Conservation (phyloP, 2,113 vertebrate genomes). For the Ariopsis seemanni region DNA sequence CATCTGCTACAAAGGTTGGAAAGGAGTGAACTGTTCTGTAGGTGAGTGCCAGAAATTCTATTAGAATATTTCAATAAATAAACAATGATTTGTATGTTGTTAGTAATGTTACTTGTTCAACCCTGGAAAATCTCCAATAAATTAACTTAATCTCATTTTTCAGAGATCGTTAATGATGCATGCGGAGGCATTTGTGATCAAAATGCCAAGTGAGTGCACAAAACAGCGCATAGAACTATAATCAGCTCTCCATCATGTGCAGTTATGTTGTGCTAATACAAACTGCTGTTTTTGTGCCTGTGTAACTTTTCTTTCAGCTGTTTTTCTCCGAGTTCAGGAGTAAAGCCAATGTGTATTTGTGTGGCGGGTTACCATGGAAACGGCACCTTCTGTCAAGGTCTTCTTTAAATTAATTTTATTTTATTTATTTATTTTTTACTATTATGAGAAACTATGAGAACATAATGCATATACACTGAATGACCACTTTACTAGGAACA, state of each 20-base stretch:
- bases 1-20: conserved; percentile 86
- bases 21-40: conserved; percentile 77
- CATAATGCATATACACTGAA: neutral
- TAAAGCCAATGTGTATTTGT: conserved; percentile 77
- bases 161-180: conserved; percentile 77
- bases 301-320: conserved; percentile 76
- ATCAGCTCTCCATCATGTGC: neutral
- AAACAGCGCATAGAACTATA: neutral
- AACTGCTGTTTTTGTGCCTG: neutral
- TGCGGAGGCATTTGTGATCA: conserved; percentile 81
- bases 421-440: neutral
- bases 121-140: neutral
- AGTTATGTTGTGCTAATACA: conserved; percentile 17
- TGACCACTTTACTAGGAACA: neutral
- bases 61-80: neutral
- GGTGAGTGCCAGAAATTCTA: conserved; percentile 68
- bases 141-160: conserved; percentile 43
- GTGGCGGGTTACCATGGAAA: conserved; percentile 87
- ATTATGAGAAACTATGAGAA: neutral
- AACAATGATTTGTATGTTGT: neutral
- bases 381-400: conserved; percentile 86
- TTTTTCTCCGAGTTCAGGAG: conserved; percentile 67
- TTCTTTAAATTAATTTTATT: conserved; percentile 7
- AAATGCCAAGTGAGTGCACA: conserved; percentile 84
- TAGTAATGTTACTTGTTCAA: neutral